Evolutionary conservation across 92 coral and sea anemone genomes (phyloP), one percentile per base, ranked within the genome.

Genomic region (Bergia puertoricense): DNA sequence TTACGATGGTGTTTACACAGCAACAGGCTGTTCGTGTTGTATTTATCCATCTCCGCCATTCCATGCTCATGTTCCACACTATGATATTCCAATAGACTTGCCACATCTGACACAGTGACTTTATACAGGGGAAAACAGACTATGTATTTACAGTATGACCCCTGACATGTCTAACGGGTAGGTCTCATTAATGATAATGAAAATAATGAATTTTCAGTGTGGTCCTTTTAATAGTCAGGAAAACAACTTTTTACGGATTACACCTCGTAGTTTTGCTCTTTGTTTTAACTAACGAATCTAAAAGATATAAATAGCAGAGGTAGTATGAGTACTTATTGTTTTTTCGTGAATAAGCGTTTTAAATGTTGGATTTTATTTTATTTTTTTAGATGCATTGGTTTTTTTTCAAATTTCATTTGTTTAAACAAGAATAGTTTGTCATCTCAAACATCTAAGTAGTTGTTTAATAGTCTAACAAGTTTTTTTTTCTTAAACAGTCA

Each of bases 31-130:
- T 74, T 72, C 79, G 46, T 84, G 87, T 36, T 84, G 78, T 40
- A 45, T 84, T n/a, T 84, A 71, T 57, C 87, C 77, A 46, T 69
- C 77, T 84, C 43, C 87, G 15, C 65, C 86, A 15, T 84, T 69
- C 87, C 87, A 84, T 56, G 41, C 79, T 44, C 87, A 84, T 46
- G 87, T 57, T 45, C 45, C 87, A 48, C 77, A 84, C 45, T 84
- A 69, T 72, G 44, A 84, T 30, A 69, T 84, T 48, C 87, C 87
- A 45, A 22, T 84, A 79, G 87, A 84, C 79, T 46, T 84, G 79
- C 87, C 79, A 84, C 87, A 84, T 50, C 3, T 83, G 56, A 44
- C 86, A 83, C 86, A 83, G 77, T 83, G 22, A 71, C 22, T 76
- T 72, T 8, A 51, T 15, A 50, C 66, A 69, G 30, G 13, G 62